Base-by-base conservation (phyloP, 2,888 invertebrate species). In the Axea sp. region DNA sequence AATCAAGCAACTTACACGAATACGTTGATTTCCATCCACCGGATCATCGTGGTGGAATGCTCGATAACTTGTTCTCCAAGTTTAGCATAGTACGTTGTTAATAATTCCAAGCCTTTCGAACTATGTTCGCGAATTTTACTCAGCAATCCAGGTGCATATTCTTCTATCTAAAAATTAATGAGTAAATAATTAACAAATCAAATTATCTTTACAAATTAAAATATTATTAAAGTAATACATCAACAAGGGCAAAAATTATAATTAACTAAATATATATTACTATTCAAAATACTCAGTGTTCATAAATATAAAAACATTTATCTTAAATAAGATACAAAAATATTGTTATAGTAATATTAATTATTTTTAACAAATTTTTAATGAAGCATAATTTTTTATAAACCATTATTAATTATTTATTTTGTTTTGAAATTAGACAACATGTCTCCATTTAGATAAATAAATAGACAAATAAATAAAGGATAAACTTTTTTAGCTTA, bases 1-100 rank as follows among this genome's bases (percentile, higher is more conserved):
- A n/a, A n/a, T n/a, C n/a, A n/a, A n/a, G n/a, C n/a, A 82, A 93
- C 94, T 93, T 89, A 95, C 95, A 94, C 90, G 89, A 95, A 93
- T 60, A 95, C 92, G 89, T 93, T 93, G 53, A 92, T 92, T 83
- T 90, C 91, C 82, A 94, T 88, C 89, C 93, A 93, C 72, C 91
- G 89, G 5, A 82, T 69, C 26, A 77, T 79, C 26, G 73, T 73
- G 19, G 65, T 68, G 2, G 83, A 84, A 59, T 81, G 77, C 73
- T 84, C 82, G 33, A 80, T 73, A 31, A 81, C 55, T 76, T 83
- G 82, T 39, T 86, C 84, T 37, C 75, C 80, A 3, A 80, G 76
- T 19, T 80, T 62, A 7, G 74, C 75, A 26, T 83, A 83, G 53
- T 83, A 86, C 28, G 62, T 76, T 75, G 83, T 86, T 1, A 80